Evolutionary conservation across 2,113 vertebrate genomes (phyloP).

Genomic region (Cyanoramphus novaezelandiae): DNA sequence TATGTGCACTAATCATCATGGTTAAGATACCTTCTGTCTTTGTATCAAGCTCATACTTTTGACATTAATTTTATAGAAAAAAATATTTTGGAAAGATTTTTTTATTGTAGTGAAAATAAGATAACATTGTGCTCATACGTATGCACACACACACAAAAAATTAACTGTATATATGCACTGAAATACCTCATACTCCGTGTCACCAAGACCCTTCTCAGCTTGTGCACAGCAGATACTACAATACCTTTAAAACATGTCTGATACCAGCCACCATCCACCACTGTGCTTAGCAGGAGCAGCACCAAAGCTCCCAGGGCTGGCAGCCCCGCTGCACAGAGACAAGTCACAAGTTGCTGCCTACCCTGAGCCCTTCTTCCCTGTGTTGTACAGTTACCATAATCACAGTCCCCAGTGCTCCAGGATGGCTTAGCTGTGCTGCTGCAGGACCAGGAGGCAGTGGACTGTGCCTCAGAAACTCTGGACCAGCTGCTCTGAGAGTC

Average conservation of each 20-base stretch:
- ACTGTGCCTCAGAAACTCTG: not conserved
- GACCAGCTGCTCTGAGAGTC: not conserved
- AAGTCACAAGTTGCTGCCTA: not conserved
- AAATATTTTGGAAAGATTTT: constrained; percentile 24
- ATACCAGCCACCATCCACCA: not conserved
- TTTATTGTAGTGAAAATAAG: constrained; percentile 69
- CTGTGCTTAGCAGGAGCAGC: not conserved
- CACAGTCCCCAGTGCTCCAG: not conserved
- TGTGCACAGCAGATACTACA: not conserved
- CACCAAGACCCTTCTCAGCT: not conserved
- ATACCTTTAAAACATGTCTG: not conserved
- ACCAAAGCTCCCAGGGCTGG: not conserved
- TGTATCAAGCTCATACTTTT: not conserved
- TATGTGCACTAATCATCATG: not conserved
- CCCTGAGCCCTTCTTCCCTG: not conserved
- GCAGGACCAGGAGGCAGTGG: not conserved
- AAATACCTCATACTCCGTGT: not conserved
- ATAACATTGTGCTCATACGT: not conserved
- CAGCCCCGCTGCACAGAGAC: not conserved
- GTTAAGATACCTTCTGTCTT: not conserved
- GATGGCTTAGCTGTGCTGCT: not conserved
- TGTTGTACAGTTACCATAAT: fast-evolving
- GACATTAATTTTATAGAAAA: not conserved
- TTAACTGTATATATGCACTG: not conserved
- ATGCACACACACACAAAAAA: constrained; percentile 25